A percentile compares a stretch with the other conserved stretches of the same genome.
Evolutionary conservation across 2,113 vertebrate genomes (phyloP).

Genomic region (Percina caprodes): DNA sequence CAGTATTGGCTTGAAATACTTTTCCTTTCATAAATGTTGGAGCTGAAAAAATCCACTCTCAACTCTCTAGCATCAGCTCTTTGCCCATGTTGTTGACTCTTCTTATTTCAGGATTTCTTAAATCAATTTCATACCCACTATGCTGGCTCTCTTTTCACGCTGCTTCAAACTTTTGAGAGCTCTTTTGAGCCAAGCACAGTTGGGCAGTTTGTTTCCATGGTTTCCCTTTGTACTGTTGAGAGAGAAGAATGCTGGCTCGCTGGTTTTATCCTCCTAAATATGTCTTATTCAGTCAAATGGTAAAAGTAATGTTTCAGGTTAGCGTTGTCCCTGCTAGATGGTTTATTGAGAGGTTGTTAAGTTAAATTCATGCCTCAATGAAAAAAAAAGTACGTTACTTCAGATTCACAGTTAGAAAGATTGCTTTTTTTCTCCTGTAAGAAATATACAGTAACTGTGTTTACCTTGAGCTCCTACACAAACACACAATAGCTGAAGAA

Average conservation of each 20-base stretch:
- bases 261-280: conserved; percentile 32
- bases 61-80: background rate
- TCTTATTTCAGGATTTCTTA: conserved; percentile 49
- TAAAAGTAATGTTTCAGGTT: background rate
- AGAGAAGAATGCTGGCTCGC: background rate
- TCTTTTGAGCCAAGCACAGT: conserved; percentile 49
- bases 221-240: conserved; percentile 26
- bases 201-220: conserved; percentile 63
- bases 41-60: conserved; percentile 21
- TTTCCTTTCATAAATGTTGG: conserved; percentile 4
- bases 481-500: background rate
- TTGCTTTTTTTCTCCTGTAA: background rate
- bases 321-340: conserved; percentile 1
- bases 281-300: conserved; percentile 11
- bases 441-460: background rate
- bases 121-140: conserved; percentile 27
- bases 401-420: background rate
- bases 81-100: conserved; percentile 4
- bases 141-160: conserved; percentile 42
- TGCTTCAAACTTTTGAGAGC: conserved; percentile 47
- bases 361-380: background rate
- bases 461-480: background rate
- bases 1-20: background rate
- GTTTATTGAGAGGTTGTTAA: background rate
- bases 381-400: background rate